Percentiles rank a stretch among this genome's conserved stretches.
phyloP scores from a whole-genome alignment of 1,140 invertebrate species.

The Drosophila simulans region DNA sequence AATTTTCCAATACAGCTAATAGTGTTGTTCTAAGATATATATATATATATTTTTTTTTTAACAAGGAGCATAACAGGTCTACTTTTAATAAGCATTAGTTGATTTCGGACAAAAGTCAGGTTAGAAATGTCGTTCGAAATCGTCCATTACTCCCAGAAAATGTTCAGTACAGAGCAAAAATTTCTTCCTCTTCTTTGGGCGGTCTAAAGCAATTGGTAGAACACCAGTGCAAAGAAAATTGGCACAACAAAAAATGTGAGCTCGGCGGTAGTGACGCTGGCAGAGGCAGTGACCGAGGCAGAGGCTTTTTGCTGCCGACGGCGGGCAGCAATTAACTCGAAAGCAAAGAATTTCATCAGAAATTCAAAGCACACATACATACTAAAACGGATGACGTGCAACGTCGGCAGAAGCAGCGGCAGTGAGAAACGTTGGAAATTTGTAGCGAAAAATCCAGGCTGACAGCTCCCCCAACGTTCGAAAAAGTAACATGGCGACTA shows the following conservation, averaged over 20 bases:
- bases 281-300: slow-evolving; percentile 43
- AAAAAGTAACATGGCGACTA: slow-evolving; percentile 75
- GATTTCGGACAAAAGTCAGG: neutral
- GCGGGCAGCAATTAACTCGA: slow-evolving; percentile 77
- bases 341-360: slow-evolving; percentile 83
- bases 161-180: slow-evolving; percentile 6
- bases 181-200: slow-evolving; percentile 23
- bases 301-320: slow-evolving; percentile 25
- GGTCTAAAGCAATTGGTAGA: slow-evolving; percentile 51
- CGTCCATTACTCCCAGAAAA: slow-evolving; percentile 4
- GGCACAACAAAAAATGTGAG: slow-evolving; percentile 57
- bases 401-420: slow-evolving; percentile 36
- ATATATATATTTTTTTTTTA: too few species aligned
- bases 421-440: slow-evolving; percentile 57
- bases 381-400: slow-evolving; percentile 67
- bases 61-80: too few species aligned
- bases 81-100: neutral
- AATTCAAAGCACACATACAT: slow-evolving; percentile 76
- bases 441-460: slow-evolving; percentile 73
- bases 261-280: slow-evolving; percentile 15
- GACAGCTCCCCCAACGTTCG: slow-evolving; percentile 74
- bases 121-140: slow-evolving; percentile 12
- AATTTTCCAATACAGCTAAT: neutral
- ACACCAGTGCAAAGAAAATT: slow-evolving; percentile 71
- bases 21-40: too few species aligned